Base-by-base conservation (phyloP, 2,888 invertebrate species). In the Nomada fabriciana region DNA sequence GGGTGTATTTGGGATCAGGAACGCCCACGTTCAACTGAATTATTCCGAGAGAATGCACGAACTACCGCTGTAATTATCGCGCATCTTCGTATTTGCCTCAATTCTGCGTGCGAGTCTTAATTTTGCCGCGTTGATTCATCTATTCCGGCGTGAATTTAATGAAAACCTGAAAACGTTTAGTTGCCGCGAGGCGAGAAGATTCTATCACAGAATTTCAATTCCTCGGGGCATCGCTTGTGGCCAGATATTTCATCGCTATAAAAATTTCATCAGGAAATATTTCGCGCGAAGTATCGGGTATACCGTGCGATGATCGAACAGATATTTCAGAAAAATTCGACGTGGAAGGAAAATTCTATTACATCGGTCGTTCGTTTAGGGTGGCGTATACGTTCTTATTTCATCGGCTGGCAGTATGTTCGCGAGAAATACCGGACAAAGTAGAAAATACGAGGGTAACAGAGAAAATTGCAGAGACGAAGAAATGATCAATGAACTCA, bases 281-380 rank as follows among this genome's bases (percentile, higher is more conserved):
- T 52, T 63, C 36, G 47, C 29, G 50, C n/a, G 18, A 68, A 42
- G 52, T 23, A 50, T 57, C 59, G 15, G n/a, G n/a, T 47, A 53
- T 2, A n/a, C 15, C 43, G 36, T 43, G 18, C 42, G 23, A 43
- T 2, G 52, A n/a, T 2, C 52, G 15, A n/a, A 36, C 50, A 68
- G 20, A 71, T 50, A 72, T 72, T 52, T 73, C 73, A 7, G n/a
- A 20, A 59, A n/a, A n/a, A 43, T 59, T 65, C 59, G 20, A 36
- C 59, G 20, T 18, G 18, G 5, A 15, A 7, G n/a, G 18, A 52
- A n/a, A 18, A 72, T 76, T 73, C 72, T 69, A 73, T 80, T 80
- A 76, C 42, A 20, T 9, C 47, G 73, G 59, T 50, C 59, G 77
- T 53, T 73, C 76, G 11, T 20, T 43, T 20, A 69, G 10, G 29